These are phyloP conservation scores for Syngnathus typhle DNA, from an alignment of 2,113 vertebrate genomes.

Conservation along the genomic window DNA sequence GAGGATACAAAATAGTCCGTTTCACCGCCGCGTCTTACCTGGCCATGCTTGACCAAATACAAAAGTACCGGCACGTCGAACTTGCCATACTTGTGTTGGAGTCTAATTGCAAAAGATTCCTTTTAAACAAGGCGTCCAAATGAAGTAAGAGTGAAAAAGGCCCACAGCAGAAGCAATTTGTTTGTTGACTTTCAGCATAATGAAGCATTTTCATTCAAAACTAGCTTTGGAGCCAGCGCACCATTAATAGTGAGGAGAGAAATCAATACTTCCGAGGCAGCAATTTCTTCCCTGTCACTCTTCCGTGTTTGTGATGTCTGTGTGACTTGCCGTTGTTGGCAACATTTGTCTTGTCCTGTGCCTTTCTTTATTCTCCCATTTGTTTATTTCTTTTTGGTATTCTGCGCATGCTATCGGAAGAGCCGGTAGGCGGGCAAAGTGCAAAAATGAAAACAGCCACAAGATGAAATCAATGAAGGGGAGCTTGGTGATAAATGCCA, in stretches of 20 bases:
- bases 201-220: neutral
- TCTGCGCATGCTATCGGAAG: neutral
- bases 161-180: neutral
- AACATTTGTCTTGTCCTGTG: neutral
- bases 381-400: neutral
- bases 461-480: neutral
- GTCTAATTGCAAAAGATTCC: neutral
- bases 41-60: neutral
- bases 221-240: neutral
- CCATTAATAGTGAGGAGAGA: neutral
- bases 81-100: neutral
- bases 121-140: neutral
- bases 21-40: neutral
- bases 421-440: neutral
- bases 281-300: neutral
- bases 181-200: neutral
- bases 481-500: neutral
- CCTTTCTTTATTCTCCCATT: neutral
- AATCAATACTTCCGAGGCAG: neutral
- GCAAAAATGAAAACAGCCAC: neutral
- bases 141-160: neutral
- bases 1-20: conserved; percentile 5
- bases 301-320: neutral
- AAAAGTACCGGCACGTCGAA: neutral
- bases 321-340: neutral